phyloP scores from a whole-genome alignment of 2,113 vertebrate species.

The chimpanzee (Pan troglodytes) region NHGRI_mPanTro3-v2.1_pri NC_072409.2:32346001-32346500 shows the following conservation, averaged over 20 bases:
- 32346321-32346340: background rate
- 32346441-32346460: background rate
- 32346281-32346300: conserved; percentile 5
- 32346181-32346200: background rate
- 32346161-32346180: background rate
- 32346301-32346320: conserved; percentile 14
- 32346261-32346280: background rate
- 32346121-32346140: background rate
- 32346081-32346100: background rate
- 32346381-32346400: background rate
- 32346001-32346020: background rate
- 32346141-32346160: background rate
- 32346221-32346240: background rate
- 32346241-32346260: background rate
- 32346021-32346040: background rate
- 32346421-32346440: background rate
- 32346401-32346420: background rate
- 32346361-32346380: background rate
- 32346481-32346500: background rate
- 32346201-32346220: background rate
- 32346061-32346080: background rate
- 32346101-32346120: background rate
- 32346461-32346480: background rate
- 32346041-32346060: background rate
- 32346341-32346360: background rate